Percentiles rank a stretch among this genome's conserved stretches.
These are phyloP conservation scores for Pollicipes pollicipes DNA, from an alignment of 1,140 invertebrate species.

Conservation along the genomic window DNA sequence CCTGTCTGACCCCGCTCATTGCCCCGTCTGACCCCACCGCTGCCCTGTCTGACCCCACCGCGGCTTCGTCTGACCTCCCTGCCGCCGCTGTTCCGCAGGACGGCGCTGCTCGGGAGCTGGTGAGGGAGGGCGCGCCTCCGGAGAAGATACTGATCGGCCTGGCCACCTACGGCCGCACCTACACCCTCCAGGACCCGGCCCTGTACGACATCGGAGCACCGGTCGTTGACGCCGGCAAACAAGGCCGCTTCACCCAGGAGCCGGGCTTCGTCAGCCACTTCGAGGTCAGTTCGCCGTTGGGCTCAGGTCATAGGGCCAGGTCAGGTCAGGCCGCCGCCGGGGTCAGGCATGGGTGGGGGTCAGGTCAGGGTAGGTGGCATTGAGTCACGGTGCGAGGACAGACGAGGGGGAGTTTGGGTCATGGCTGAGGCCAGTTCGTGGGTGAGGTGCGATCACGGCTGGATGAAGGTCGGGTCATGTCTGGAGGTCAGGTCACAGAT, in stretches of 20 bases:
- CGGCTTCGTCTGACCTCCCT: background rate
- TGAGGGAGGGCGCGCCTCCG: constrained; percentile 79
- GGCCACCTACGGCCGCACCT: constrained; percentile 83
- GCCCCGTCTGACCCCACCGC: background rate
- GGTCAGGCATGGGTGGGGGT: too few relatives aligned
- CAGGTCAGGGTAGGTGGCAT: too few relatives aligned
- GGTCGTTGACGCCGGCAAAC: constrained; percentile 58
- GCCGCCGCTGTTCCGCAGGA: constrained; percentile 38
- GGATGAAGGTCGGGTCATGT: too few relatives aligned
- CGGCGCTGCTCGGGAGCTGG: constrained; percentile 78
- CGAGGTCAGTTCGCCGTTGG: constrained; percentile 38
- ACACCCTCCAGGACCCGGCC: constrained; percentile 69
- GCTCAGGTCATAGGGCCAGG: too few relatives aligned
- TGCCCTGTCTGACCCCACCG: too few relatives aligned
- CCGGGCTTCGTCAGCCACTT: constrained; percentile 85
- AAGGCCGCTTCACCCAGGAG: constrained; percentile 67
- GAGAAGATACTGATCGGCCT: constrained; percentile 83
- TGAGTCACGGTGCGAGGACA: too few relatives aligned
- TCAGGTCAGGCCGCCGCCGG: too few relatives aligned
- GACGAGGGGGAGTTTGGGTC: too few relatives aligned
- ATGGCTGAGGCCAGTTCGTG: too few relatives aligned
- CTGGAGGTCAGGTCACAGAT: too few relatives aligned
- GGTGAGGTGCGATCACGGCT: too few relatives aligned
- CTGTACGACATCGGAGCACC: constrained; percentile 85
- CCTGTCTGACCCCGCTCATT: background rate